Conservation (phyloP, 2,797 vertebrate genomes). For the Squalus acanthias region DNA sequence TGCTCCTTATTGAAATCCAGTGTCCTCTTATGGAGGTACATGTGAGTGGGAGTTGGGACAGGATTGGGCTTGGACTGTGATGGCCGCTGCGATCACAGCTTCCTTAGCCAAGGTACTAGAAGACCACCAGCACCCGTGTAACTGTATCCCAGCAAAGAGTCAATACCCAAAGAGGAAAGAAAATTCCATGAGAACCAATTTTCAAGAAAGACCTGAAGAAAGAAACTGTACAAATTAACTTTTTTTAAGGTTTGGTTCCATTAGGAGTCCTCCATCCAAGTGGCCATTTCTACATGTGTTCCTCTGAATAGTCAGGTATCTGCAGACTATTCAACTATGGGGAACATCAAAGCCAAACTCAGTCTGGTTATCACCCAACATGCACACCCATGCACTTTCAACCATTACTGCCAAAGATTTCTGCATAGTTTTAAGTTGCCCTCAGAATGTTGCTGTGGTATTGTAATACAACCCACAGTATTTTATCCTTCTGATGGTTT, state of each 20-base stretch:
- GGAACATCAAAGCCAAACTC: not conserved
- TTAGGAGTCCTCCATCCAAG: not conserved
- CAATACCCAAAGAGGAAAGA: conserved; percentile 7
- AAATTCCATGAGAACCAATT: not conserved
- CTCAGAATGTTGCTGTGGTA: not conserved
- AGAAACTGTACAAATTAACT: not conserved
- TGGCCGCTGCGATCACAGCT: not conserved
- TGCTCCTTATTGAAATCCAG: not conserved
- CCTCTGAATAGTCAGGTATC: not conserved
- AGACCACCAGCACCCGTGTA: not conserved
- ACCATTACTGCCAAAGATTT: not conserved
- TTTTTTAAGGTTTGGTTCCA: not conserved
- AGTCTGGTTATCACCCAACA: not conserved
- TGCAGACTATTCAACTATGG: not conserved
- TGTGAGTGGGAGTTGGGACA: not conserved
- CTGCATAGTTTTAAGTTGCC: not conserved
- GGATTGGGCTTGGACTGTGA: not conserved
- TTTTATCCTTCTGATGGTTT: not conserved
- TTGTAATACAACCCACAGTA: not conserved
- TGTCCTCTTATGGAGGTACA: not conserved
- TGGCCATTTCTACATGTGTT: not conserved
- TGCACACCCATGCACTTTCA: not conserved
- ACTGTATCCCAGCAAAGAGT: not conserved
- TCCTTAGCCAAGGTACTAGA: not conserved
- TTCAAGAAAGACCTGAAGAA: not conserved